phyloP scores from a whole-genome alignment of 2,797 vertebrate genomes.

The Kryptopterus vitreolus region DNA sequence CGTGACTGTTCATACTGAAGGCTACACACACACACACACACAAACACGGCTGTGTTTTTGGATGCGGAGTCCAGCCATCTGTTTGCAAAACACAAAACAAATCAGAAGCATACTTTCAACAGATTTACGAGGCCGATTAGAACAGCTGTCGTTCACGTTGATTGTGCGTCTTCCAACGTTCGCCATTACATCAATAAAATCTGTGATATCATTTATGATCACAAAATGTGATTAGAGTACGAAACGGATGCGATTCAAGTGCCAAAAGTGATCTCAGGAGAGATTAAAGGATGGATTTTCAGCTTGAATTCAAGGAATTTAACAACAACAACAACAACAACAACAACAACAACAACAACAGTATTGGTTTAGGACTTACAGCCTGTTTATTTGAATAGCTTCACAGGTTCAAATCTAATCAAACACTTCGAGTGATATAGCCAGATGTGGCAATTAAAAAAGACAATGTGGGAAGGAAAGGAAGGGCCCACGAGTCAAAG shows the following conservation, averaged over 20 bases:
- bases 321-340: no score
- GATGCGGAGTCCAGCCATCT: neutral
- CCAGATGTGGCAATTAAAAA: no score
- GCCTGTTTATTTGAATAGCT: no score
- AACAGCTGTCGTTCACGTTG: neutral
- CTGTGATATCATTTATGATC: neutral
- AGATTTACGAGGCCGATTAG: neutral
- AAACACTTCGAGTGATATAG: no score
- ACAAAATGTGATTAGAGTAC: neutral
- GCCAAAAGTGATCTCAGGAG: neutral
- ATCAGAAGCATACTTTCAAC: neutral
- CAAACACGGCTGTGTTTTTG: neutral
- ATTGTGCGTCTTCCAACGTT: neutral
- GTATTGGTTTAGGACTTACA: no score
- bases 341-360: no score
- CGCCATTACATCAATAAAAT: neutral
- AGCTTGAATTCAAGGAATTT: no score
- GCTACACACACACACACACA: no score
- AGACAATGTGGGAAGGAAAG: no score
- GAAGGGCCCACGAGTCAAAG: no score
- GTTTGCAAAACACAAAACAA: neutral
- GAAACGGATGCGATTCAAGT: neutral
- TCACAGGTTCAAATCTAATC: no score
- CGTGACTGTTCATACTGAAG: neutral
- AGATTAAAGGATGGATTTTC: neutral